Percentiles rank a stretch among this genome's conserved stretches.
These are phyloP conservation scores for Unio delphinus DNA, from an alignment of 2,888 invertebrate genomes.

Conservation along the genomic window DNA sequence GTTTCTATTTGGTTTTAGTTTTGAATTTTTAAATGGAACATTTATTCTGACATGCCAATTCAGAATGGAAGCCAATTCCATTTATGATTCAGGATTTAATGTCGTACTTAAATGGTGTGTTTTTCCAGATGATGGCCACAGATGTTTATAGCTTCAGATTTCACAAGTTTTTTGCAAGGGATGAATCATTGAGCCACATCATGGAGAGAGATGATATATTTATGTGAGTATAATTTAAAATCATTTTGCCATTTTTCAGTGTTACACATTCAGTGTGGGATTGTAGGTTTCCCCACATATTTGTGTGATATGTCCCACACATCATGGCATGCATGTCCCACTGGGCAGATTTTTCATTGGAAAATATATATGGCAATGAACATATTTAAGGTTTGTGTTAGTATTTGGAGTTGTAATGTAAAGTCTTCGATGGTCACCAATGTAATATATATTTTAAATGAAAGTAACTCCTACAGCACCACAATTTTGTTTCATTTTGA, in stretches of 20 bases:
- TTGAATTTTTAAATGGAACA: not conserved
- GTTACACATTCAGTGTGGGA: too few species aligned
- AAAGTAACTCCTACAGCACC: too few species aligned
- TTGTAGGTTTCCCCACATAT: too few species aligned
- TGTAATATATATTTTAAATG: too few species aligned
- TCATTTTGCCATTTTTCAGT: not conserved
- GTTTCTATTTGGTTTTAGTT: not conserved
- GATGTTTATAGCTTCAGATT: conserved; percentile 74
- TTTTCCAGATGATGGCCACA: conserved; percentile 71
- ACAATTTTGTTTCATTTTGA: too few species aligned
- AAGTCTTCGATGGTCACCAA: too few species aligned
- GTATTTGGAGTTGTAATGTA: too few species aligned
- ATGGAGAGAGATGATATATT: conserved; percentile 73
- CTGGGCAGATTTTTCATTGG: too few species aligned
- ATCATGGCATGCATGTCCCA: conserved; percentile 1
- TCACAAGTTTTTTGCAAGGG: conserved; percentile 71
- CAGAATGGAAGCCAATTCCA: too few species aligned
- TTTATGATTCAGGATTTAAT: not conserved
- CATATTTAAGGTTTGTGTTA: too few species aligned
- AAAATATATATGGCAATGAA: too few species aligned
- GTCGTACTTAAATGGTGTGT: not conserved
- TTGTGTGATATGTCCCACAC: too few species aligned
- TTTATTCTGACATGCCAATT: not conserved
- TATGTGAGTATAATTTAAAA: conserved; percentile 64
- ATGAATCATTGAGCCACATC: conserved; percentile 72